phyloP scores from a whole-genome alignment of 2,888 invertebrate genomes.

The Polymixis flavicincta region DNA sequence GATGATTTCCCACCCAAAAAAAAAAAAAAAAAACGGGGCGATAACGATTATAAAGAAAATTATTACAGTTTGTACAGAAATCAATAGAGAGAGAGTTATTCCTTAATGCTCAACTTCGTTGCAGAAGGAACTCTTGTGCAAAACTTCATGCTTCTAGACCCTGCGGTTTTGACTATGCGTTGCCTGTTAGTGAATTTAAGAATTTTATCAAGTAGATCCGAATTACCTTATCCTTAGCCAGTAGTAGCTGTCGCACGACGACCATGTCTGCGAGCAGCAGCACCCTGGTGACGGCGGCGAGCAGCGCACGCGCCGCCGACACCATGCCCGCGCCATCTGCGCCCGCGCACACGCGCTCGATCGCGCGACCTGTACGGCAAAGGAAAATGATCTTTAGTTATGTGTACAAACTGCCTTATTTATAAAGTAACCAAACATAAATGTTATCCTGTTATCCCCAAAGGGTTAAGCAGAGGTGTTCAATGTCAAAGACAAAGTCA shows the following conservation, averaged over 20 bases:
- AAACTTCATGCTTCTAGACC: not conserved
- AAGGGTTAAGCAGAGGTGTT: not conserved
- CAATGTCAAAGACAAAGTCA: too few relatives aligned
- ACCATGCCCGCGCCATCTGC: slow-evolving; percentile 95
- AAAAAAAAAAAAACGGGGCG: too few relatives aligned
- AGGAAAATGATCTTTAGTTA: not conserved
- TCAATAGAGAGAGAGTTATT: not conserved
- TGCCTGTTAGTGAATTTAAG: not conserved
- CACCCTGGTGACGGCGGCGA: slow-evolving; percentile 98
- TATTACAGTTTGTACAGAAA: not conserved
- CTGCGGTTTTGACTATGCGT: not conserved
- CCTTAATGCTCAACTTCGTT: not conserved
- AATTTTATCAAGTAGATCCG: not conserved
- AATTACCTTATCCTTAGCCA: slow-evolving; percentile 98
- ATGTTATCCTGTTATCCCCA: not conserved
- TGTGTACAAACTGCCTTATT: not conserved
- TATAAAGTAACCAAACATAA: not conserved
- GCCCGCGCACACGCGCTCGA: slow-evolving; percentile 97
- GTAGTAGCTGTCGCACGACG: slow-evolving; percentile 98
- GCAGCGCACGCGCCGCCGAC: slow-evolving; percentile 97
- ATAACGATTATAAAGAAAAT: too few relatives aligned
- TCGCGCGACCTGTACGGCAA: slow-evolving; percentile 93
- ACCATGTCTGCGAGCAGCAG: slow-evolving; percentile 99
- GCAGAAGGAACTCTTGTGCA: not conserved
- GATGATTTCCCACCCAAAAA: too few relatives aligned